A percentile compares a stretch with the other conserved stretches of the same genome.
These are phyloP conservation scores for Rhopalosiphum padi DNA, from an alignment of 1,140 invertebrate genomes.

Conservation along the genomic window DNA sequence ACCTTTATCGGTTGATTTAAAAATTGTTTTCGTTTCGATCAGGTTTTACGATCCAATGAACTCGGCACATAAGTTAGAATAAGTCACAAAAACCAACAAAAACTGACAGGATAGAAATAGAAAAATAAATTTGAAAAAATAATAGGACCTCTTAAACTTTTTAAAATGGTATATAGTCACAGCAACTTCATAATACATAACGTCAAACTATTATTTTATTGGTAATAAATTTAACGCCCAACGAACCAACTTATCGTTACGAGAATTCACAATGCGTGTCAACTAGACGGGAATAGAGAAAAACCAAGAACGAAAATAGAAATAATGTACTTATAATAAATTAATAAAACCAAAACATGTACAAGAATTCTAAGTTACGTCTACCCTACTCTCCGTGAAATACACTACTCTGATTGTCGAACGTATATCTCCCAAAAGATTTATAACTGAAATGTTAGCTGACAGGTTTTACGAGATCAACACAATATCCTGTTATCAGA, in stretches of 20 bases:
- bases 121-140: conserved; percentile 17
- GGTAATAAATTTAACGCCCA: conserved; percentile 30
- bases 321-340: conserved; percentile 30
- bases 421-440: conserved; percentile 37
- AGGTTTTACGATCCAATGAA: conserved; percentile 39
- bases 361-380: background rate
- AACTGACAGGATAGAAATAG: background rate
- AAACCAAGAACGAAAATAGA: background rate
- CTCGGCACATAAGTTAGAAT: background rate
- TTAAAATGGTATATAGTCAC: background rate
- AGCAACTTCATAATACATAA: background rate
- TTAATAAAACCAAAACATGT: conserved; percentile 26
- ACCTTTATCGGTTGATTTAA: background rate
- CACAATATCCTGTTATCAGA: conserved; percentile 48
- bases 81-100: background rate
- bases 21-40: background rate
- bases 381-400: background rate
- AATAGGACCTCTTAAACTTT: background rate
- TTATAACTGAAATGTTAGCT: conserved; percentile 22
- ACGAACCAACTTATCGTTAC: background rate
- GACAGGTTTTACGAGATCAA: conserved; percentile 21
- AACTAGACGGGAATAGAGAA: background rate
- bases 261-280: background rate
- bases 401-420: background rate
- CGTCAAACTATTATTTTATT: conserved; percentile 1